phyloP scores from a whole-genome alignment of 64 coral and sea anemone species.

The Actinia equina region DNA sequence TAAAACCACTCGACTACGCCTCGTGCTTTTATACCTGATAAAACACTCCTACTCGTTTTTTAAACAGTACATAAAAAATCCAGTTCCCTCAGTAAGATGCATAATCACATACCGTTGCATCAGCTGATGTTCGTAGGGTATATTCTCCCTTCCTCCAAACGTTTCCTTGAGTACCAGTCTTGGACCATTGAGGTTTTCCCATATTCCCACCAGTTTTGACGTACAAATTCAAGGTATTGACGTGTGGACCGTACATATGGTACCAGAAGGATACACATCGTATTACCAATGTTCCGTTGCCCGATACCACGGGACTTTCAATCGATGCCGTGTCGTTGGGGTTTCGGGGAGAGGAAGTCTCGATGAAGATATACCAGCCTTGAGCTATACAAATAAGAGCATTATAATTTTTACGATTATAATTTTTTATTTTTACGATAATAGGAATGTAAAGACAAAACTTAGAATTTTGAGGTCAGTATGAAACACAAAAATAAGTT shows the following conservation, averaged over 20 bases:
- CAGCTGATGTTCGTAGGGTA: slow-evolving; percentile 37
- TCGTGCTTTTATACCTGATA: too few species aligned
- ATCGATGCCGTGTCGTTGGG: slow-evolving; percentile 84
- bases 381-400: slow-evolving; percentile 34
- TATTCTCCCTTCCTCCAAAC: slow-evolving; percentile 76
- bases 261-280: slow-evolving; percentile 94
- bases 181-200: slow-evolving; percentile 68
- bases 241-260: slow-evolving; percentile 98
- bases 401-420: not conserved
- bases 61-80: too few species aligned
- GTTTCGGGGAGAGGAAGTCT: slow-evolving; percentile 73
- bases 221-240: slow-evolving; percentile 76
- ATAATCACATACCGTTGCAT: slow-evolving; percentile 7
- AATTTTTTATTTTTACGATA: too few species aligned
- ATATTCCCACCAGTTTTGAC: slow-evolving; percentile 35
- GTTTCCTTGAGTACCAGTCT: slow-evolving; percentile 80
- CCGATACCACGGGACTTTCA: slow-evolving; percentile 50
- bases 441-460: not conserved
- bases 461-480: too few species aligned
- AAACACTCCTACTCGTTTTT: too few species aligned
- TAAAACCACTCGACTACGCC: too few species aligned
- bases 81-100: too few species aligned
- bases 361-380: slow-evolving; percentile 86
- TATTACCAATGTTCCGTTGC: slow-evolving; percentile 55
- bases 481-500: too few species aligned